A percentile compares a stretch with the other conserved stretches of the same genome.
Evolutionary conservation across 2,888 invertebrate genomes (phyloP).

Genomic region (Leptodirus hochenwartii): DNA sequence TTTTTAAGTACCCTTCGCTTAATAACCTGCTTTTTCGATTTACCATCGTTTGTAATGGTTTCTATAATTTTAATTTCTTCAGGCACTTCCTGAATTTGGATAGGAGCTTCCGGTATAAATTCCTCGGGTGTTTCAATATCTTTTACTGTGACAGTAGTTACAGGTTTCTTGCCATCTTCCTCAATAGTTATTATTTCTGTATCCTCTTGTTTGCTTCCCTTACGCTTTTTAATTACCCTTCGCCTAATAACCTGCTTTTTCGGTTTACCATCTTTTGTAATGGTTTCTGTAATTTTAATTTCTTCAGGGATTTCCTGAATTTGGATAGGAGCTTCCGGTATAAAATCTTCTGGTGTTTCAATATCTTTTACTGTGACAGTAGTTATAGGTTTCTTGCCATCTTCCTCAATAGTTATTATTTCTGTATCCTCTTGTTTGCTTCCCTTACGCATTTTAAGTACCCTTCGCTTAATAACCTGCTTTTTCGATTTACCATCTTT

Average conservation of each 20-base stretch:
- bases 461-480: constrained; percentile 16
- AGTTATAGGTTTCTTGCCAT: constrained; percentile 22
- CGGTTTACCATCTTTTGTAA: too few species aligned
- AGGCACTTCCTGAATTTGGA: constrained; percentile 14
- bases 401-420: constrained; percentile 19
- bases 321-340: too few species aligned
- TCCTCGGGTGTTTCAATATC: constrained; percentile 13
- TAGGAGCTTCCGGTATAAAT: too few species aligned
- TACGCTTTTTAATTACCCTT: too few species aligned
- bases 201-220: too few species aligned
- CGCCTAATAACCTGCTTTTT: too few species aligned
- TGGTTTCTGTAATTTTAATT: too few species aligned
- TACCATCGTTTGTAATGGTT: too few species aligned
- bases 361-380: constrained; percentile 19
- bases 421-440: constrained; percentile 21
- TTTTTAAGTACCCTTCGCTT: constrained; percentile 26
- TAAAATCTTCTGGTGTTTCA: constrained; percentile 13
- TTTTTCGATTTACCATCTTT: constrained; percentile 18
- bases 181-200: too few species aligned
- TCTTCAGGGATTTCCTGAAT: constrained; percentile 14
- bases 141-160: constrained; percentile 16
- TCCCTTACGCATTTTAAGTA: constrained; percentile 21
- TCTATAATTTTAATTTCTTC: too few species aligned
- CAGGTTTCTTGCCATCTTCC: too few species aligned
- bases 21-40: too few species aligned